Evolutionary conservation across 2,113 vertebrate genomes (phyloP), one percentile per base, ranked within the genome.

Genomic region (Xiphorhynchus elegans): DNA sequence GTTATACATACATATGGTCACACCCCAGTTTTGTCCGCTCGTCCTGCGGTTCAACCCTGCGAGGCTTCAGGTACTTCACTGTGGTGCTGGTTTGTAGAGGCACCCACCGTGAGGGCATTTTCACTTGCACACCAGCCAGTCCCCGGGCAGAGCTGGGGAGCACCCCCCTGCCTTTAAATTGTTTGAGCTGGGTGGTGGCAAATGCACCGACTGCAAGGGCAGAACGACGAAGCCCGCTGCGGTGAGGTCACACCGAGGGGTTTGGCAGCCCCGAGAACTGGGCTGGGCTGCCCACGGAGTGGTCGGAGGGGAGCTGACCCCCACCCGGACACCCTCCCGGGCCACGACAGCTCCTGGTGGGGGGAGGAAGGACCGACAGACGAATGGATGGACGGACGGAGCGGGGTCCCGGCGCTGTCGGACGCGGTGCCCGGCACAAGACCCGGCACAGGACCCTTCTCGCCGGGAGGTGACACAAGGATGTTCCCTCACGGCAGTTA

Each of bases 401-500:
- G 46, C 6, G 7, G 17, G 53, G 42, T 62, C 20, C n/a, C 63
- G 2, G 60, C 14, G 8, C 0, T 25, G 35, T 21, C 19, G 31
- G 59, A 12, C 9, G 15, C 39, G 4, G 35, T 24, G 64, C 53
- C 63, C 50, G 77, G 72, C 60, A 5, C 87, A 46, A 19, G 46
- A 46, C 19, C 46, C 88, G 77, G 68, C 60, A 5, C 87, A 46
- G 46, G 46, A 46, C 9, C 46, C 88, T 39, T 25, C 88, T 39
- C 28, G 14, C 8, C 89, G 31, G 67, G 78, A 81, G 80, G 55
- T 46, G 81, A 89, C 74, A 88, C 35, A 31, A n/a, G 77, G 63
- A 92, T 67, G 77, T 33, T 67, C 76, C 93, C 79, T 88, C 40
- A 37, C 60, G 60, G 74, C 42, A 53, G 92, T 97, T 97, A 97